Percentiles rank a stretch among this genome's conserved stretches.
These are phyloP conservation scores for Tachysurus fulvidraco DNA, from an alignment of 2,113 vertebrate genomes.

Conservation along the genomic window DNA sequence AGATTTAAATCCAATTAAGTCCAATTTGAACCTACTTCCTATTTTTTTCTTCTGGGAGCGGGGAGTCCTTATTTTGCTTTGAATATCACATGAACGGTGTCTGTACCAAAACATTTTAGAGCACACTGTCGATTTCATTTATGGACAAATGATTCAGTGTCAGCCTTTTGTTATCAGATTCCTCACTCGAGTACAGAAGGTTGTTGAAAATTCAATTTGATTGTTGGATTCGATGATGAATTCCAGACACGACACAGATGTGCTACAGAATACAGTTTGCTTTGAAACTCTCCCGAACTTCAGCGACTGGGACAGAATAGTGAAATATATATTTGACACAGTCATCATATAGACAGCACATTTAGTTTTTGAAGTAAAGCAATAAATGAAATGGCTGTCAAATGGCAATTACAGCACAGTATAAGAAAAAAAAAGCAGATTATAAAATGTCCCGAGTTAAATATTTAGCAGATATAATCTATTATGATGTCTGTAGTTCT, in stretches of 20 bases:
- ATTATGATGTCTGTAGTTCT: slow-evolving; percentile 32
- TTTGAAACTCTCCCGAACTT: background rate
- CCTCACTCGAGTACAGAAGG: background rate
- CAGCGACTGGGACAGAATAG: background rate
- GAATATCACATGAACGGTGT: background rate
- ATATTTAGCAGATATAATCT: slow-evolving; percentile 44
- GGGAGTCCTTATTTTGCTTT: background rate
- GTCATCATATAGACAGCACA: background rate
- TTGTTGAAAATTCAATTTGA: background rate
- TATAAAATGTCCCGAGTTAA: slow-evolving; percentile 28
- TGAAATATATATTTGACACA: background rate
- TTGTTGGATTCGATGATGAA: background rate
- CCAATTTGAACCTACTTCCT: background rate
- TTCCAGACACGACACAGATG: background rate
- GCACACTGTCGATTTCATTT: background rate
- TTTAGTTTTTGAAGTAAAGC: background rate
- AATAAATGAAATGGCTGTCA: slow-evolving; percentile 6
- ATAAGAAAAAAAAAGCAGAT: slow-evolving; percentile 16
- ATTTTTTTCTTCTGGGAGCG: background rate
- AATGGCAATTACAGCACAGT: slow-evolving; percentile 10
- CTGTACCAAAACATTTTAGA: background rate
- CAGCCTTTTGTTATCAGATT: slow-evolving; percentile 6
- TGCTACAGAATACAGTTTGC: background rate
- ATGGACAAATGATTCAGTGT: background rate
- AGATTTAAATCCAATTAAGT: background rate